Evolutionary conservation across 2,113 vertebrate species (phyloP).

Genomic region (Oryctolagus cuniculus): mOryCun1.1 NC_091440.1:60764501-60765000

Average conservation of each 20-base stretch:
- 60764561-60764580: too few relatives aligned
- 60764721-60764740: not conserved
- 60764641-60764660: too few relatives aligned
- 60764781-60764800: not conserved
- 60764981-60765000: not conserved
- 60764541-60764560: too few relatives aligned
- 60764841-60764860: accelerated
- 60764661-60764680: too few relatives aligned
- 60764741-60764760: not conserved
- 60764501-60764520: too few relatives aligned
- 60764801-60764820: not conserved
- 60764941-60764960: not conserved
- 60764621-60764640: too few relatives aligned
- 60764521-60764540: too few relatives aligned
- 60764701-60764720: too few relatives aligned
- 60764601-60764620: too few relatives aligned
- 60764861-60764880: not conserved
- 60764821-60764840: not conserved
- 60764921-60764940: not conserved
- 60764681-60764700: too few relatives aligned
- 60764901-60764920: not conserved
- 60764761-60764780: not conserved
- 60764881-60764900: not conserved
- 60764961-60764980: not conserved
- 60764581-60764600: too few relatives aligned